A percentile compares a stretch with the other conserved stretches of the same genome.
Conservation (phyloP, 2,113 vertebrate genomes). For the Microtus pennsylvanicus region DNA sequence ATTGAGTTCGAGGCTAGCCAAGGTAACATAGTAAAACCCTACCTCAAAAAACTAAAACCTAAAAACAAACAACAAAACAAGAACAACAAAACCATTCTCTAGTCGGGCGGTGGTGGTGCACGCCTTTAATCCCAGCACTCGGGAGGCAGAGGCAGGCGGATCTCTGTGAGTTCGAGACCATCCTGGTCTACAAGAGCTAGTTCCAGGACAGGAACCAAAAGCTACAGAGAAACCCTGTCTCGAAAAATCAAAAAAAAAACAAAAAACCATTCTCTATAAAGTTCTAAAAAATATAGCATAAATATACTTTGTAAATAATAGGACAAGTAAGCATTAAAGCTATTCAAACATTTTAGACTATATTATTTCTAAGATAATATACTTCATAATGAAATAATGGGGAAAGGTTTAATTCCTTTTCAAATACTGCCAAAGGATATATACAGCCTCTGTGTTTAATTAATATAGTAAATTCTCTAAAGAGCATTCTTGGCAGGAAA, state of each 20-base stretch:
- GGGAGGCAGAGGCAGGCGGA: too few relatives aligned
- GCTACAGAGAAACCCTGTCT: too few relatives aligned
- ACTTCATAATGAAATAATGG: slow-evolving; percentile 32
- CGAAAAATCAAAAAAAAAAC: too few relatives aligned
- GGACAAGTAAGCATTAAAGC: neutral
- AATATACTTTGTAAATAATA: slow-evolving; percentile 18
- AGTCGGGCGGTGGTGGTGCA: too few relatives aligned
- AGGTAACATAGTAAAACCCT: neutral
- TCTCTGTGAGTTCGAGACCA: too few relatives aligned
- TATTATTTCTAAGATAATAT: slow-evolving; percentile 30
- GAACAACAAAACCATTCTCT: too few relatives aligned
- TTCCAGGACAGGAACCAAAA: too few relatives aligned
- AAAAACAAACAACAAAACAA: neutral
- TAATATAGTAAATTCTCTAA: slow-evolving; percentile 24
- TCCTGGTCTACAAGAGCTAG: too few relatives aligned
- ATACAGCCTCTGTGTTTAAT: neutral
- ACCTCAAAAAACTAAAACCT: neutral
- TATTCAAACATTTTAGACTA: slow-evolving; percentile 1
- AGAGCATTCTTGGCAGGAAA: slow-evolving; percentile 22
- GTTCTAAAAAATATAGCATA: neutral
- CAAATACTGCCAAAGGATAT: neutral
- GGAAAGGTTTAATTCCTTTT: slow-evolving; percentile 16
- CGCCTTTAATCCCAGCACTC: too few relatives aligned
- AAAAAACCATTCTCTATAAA: neutral
- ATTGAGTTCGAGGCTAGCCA: neutral